Conservation (phyloP, 2,797 vertebrate genomes). For the Phrynocephalus vlangalii region DNA sequence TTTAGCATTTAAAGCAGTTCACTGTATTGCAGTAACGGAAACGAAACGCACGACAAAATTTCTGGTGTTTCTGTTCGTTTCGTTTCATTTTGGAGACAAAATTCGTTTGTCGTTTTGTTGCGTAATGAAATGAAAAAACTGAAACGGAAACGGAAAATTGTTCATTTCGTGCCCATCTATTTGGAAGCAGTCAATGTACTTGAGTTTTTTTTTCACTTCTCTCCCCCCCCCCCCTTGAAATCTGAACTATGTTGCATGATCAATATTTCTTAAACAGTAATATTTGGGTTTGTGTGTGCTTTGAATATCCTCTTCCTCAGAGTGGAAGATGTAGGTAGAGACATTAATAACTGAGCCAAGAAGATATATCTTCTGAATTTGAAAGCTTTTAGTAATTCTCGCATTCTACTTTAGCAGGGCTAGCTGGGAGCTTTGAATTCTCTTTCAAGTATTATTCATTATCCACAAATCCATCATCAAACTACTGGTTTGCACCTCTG, state of each 20-base stretch:
- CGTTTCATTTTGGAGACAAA: too few relatives aligned
- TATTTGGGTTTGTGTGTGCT: conserved; percentile 24
- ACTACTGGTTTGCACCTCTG: too few relatives aligned
- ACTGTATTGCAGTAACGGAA: too few relatives aligned
- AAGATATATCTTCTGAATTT: not conserved
- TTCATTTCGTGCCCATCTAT: not conserved
- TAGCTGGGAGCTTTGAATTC: too few relatives aligned
- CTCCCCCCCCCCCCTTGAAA: not conserved
- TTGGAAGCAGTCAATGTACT: conserved; percentile 51
- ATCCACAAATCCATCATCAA: too few relatives aligned
- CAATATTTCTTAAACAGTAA: conserved; percentile 5
- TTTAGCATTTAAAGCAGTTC: too few relatives aligned
- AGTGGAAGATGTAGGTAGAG: not conserved
- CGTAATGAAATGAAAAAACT: too few relatives aligned
- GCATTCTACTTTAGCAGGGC: not conserved
- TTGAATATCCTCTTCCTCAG: not conserved
- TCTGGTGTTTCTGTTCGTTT: too few relatives aligned
- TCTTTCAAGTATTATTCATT: too few relatives aligned
- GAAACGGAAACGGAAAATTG: too few relatives aligned
- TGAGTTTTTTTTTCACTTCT: conserved; percentile 34
- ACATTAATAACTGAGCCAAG: conserved; percentile 21
- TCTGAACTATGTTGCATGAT: conserved; percentile 20
- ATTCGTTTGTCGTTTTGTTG: too few relatives aligned
- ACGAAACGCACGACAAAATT: too few relatives aligned
- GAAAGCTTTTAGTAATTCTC: not conserved